phyloP scores from a whole-genome alignment of 1,140 invertebrate genomes.

The Orchesella cincta region DNA sequence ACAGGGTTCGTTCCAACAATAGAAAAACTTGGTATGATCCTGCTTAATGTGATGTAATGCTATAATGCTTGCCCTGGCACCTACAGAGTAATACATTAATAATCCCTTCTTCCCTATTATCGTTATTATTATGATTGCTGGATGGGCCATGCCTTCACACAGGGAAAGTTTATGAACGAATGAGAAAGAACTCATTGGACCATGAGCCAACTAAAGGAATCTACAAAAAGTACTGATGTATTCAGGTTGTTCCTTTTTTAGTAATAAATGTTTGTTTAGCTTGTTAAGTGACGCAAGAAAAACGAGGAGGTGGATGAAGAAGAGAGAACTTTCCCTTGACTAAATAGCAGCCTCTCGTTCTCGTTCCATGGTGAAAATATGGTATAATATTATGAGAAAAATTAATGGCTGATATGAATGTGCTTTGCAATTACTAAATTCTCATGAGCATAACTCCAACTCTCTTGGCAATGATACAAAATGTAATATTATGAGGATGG shows the following conservation, averaged over 20 bases:
- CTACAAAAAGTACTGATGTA: background rate
- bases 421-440: constrained; percentile 47
- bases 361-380: background rate
- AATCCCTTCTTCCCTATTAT: constrained; percentile 44
- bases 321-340: constrained; percentile 2
- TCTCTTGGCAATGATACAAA: constrained; percentile 49
- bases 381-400: constrained; percentile 33
- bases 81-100: constrained; percentile 35
- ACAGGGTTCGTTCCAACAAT: no score
- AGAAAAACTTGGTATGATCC: constrained; percentile 32
- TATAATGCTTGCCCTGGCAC: constrained; percentile 37
- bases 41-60: constrained; percentile 41
- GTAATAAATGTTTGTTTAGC: constrained; percentile 17
- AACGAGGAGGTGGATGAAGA: constrained; percentile 31
- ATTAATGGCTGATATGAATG: constrained; percentile 50
- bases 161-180: background rate
- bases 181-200: constrained; percentile 31
- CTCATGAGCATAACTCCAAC: constrained; percentile 50
- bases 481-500: background rate
- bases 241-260: no score
- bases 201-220: background rate
- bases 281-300: background rate
- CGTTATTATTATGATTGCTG: constrained; percentile 16
- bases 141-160: background rate
- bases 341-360: background rate